Percentiles rank a stretch among this genome's conserved stretches.
Conservation (phyloP, 2,888 invertebrate species). For the Lepidochrysops patricia region DNA sequence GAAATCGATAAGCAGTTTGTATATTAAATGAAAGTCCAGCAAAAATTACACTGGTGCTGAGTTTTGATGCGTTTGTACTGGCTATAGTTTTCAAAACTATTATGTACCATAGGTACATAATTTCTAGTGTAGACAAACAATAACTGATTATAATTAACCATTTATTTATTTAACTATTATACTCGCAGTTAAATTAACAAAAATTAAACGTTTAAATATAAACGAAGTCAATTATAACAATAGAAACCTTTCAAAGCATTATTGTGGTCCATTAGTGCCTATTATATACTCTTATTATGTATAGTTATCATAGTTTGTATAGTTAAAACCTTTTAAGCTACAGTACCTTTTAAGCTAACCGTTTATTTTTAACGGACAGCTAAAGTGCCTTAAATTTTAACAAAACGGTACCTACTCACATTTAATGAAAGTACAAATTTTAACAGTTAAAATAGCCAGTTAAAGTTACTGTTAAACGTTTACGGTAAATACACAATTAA, state of each 20-base stretch:
- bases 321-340: too few relatives aligned
- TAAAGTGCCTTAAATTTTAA: background rate
- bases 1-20: too few relatives aligned
- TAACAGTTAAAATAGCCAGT: constrained; percentile 1
- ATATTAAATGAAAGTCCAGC: too few relatives aligned
- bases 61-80: too few relatives aligned
- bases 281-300: background rate
- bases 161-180: too few relatives aligned
- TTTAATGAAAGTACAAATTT: background rate
- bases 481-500: background rate
- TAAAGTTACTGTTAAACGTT: background rate
- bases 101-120: too few relatives aligned
- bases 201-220: background rate
- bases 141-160: too few relatives aligned
- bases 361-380: background rate
- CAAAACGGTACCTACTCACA: background rate
- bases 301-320: background rate
- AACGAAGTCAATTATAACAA: background rate
- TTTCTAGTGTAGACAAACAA: too few relatives aligned
- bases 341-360: background rate
- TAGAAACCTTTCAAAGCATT: background rate
- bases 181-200: too few relatives aligned
- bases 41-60: too few relatives aligned
- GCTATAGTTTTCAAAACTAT: too few relatives aligned
- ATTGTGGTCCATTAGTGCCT: background rate